A percentile compares a stretch with the other conserved stretches of the same genome.
phyloP scores from a whole-genome alignment of 2,113 vertebrate species.

The Lepus americanus region DNA sequence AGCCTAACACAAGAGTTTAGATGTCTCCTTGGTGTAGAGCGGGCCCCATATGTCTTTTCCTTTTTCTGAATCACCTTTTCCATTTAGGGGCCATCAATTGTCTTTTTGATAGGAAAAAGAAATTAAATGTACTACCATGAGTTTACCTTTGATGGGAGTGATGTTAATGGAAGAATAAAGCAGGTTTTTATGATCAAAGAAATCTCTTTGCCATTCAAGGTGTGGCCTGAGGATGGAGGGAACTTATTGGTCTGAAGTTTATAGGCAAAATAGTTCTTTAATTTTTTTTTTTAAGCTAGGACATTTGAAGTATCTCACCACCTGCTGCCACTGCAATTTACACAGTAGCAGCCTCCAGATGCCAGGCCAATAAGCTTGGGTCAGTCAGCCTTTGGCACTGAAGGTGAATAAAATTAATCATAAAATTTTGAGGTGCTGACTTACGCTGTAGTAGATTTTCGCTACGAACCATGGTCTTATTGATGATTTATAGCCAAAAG shows the following conservation, averaged over 20 bases:
- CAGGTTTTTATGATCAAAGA: not conserved
- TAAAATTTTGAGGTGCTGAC: not conserved
- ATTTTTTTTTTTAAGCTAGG: not conserved
- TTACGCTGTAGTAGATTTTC: not conserved
- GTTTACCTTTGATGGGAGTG: not conserved
- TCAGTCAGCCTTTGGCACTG: not conserved
- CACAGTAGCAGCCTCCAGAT: not conserved
- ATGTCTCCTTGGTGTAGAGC: conserved; percentile 40
- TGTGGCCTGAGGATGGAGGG: not conserved
- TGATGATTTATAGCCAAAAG: not conserved
- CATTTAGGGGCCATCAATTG: conserved; percentile 29
- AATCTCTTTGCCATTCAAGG: conserved; percentile 36
- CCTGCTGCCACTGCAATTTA: not conserved
- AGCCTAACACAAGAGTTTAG: not conserved
- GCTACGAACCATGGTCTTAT: not conserved
- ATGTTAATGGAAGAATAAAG: conserved; percentile 12
- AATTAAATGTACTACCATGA: not conserved
- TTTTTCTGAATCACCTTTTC: conserved; percentile 39
- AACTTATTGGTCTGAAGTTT: not conserved
- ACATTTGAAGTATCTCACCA: not conserved
- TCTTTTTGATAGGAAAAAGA: conserved; percentile 23
- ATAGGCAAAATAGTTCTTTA: not conserved
- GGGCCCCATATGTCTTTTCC: conserved; percentile 8
- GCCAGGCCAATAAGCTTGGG: not conserved
- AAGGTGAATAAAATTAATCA: not conserved